Evolutionary conservation across 1,140 invertebrate species (phyloP), one percentile per base, ranked within the genome.

Genomic region (Bombus pascuorum): DNA sequence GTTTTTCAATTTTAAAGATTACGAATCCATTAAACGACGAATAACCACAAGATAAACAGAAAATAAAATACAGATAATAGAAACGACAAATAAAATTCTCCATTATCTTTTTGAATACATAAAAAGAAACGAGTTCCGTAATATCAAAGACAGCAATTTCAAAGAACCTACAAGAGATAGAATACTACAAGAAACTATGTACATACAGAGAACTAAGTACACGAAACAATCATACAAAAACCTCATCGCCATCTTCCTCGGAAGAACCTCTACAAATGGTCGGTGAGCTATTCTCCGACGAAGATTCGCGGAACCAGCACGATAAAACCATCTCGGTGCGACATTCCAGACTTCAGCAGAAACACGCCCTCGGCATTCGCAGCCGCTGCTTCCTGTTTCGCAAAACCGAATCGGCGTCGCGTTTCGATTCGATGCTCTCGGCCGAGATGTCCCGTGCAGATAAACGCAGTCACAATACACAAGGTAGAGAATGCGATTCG

Each of bases 401-500:
- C 70, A 13, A 81, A 39, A 74, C 34, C 44, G 28, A 53, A 53
- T 53, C 6, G 18, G 47, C 47, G 47, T 53, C 47, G 47, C 47
- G 47, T 53, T 18, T 53, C 47, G 47, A 53, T 53, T 53, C 47
- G 18, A 53, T 18, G 47, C 47, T 34, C 18, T 8, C 18, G 9
- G 8, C 6, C 22, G 34, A 10, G 44, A 47, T 72, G 42, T 13
- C 6, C 15, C 42, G 44, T 25, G 44, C 8, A n/a, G 57, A 80
- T 85, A 73, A 73, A 73, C 71, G 47, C 12, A 37, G 66, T 25
- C 25, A 32, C 28, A 32, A 12, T 32, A 34, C 15, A 42, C n/a
- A 25, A 66, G 10, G 59, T 62, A 53, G 70, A 44, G 62, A n/a
- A 57, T 28, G 32, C 53, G 73, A 72, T 44, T 84, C 47, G 47